Evolutionary conservation across 2,888 invertebrate genomes (phyloP), one percentile per base, ranked within the genome.

Genomic region (Ganaspis brasiliensis): DNA sequence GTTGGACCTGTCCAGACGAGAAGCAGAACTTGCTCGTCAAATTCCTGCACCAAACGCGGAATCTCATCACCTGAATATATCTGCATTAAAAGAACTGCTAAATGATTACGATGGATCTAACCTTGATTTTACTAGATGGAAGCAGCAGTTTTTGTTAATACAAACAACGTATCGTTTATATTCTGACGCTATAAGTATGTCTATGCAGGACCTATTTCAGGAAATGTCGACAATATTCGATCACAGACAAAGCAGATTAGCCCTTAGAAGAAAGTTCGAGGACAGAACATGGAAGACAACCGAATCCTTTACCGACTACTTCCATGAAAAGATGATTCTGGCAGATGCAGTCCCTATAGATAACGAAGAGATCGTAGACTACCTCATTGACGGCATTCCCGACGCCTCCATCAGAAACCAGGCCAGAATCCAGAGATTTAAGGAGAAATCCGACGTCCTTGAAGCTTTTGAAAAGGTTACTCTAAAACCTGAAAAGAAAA

Each of bases 351-450:
- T 21, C 1, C 9, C 45, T 21, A 31, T 75, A 12, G 49, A 74
- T 5, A 77, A 82, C 1, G 74, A 70, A 35, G 78, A 82, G 24
- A 8, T 82, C 1, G 56, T 82, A 0, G 81, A 76, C 19, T 80
- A 79, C 8, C 1, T 79, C 9, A 74, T 80, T 5, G 77, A 79
- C 16, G 76, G 80, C 0, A 79, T 82, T 21, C 78, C 79, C n/a
- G 78, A 76, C 16, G 52, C 26, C 10, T 31, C 55, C 0, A 26
- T 79, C n/a, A 56, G 63, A 14, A 75, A 79, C 14, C 75, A 79
- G 14, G 78, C 78, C 4, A 77, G 70, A 1, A 74, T 77, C 70
- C 73, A 77, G 12, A 10, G 61, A 10, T 74, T 74, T n/a, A 14
- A 1, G 2, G 56, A 56, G 4, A 59, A 59, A 19, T 19, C n/a